phyloP scores from a whole-genome alignment of 2,797 vertebrate species.

The Amniataba percoides region DNA sequence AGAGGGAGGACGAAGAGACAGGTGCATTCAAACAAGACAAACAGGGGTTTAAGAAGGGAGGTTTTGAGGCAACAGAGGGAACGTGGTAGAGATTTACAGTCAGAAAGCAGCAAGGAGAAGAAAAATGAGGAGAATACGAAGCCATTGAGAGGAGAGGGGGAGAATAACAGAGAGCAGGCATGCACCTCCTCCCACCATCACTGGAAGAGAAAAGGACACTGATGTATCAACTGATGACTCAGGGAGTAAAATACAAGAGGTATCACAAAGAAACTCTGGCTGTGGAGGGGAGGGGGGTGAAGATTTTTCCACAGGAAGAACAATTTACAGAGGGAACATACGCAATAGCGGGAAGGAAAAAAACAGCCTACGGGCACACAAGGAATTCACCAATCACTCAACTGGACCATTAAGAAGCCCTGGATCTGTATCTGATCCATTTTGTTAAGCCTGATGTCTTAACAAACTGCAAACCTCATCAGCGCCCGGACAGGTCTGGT shows the following conservation, averaged over 20 bases:
- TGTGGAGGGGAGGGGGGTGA: slow-evolving; percentile 34
- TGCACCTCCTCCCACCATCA: slow-evolving; percentile 71
- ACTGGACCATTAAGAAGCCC: slow-evolving; percentile 51
- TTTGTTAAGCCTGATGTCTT: slow-evolving; percentile 78
- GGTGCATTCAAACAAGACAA: slow-evolving; percentile 41
- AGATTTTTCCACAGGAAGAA: slow-evolving; percentile 39
- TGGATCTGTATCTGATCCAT: slow-evolving; percentile 68
- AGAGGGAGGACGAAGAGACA: slow-evolving; percentile 40
- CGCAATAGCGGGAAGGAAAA: slow-evolving; percentile 55
- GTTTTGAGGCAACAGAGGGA: slow-evolving; percentile 41
- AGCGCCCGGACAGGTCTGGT: slow-evolving; percentile 48
- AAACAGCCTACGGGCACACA: slow-evolving; percentile 60
- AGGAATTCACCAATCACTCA: slow-evolving; percentile 67
- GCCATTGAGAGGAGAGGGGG: slow-evolving; percentile 39
- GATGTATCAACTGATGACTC: slow-evolving; percentile 52
- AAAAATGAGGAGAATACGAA: slow-evolving; percentile 50
- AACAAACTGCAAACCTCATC: slow-evolving; percentile 79
- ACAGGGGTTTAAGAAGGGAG: slow-evolving; percentile 22
- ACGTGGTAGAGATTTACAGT: slow-evolving; percentile 55
- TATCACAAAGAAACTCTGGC: slow-evolving; percentile 49
- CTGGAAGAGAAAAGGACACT: slow-evolving; percentile 65
- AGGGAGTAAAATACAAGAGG: slow-evolving; percentile 55
- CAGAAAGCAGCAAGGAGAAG: slow-evolving; percentile 47
- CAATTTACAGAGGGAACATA: slow-evolving; percentile 55
- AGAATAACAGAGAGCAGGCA: slow-evolving; percentile 55